These are phyloP conservation scores for Arothron firmamentum DNA, from an alignment of 2,113 vertebrate species.

Conservation along the genomic window DNA sequence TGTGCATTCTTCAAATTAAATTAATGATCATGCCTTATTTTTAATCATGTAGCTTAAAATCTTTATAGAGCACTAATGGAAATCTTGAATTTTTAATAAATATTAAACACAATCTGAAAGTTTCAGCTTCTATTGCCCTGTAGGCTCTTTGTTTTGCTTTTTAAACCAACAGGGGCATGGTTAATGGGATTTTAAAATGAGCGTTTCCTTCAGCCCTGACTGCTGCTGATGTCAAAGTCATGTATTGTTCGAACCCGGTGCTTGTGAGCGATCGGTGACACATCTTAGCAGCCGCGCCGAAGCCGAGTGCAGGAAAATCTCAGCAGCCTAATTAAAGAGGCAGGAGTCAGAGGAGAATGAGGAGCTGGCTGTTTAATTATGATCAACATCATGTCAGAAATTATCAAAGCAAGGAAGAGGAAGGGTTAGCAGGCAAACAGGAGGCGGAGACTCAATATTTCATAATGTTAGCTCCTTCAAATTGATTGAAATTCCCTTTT, in stretches of 20 bases:
- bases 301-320: background rate
- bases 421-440: conserved; percentile 46
- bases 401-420: conserved; percentile 47
- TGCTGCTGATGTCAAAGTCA: too few relatives aligned
- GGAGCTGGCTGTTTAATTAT: conserved; percentile 75
- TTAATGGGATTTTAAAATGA: conserved; percentile 4
- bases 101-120: background rate
- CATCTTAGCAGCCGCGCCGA: background rate
- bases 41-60: too few relatives aligned
- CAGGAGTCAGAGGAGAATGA: conserved; percentile 1
- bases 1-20: too few relatives aligned
- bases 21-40: too few relatives aligned
- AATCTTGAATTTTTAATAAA: conserved; percentile 5
- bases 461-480: conserved; percentile 56
- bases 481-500: conserved; percentile 59
- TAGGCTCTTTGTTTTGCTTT: background rate
- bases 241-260: background rate
- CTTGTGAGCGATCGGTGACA: background rate
- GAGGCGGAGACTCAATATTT: conserved; percentile 68
- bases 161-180: too few relatives aligned
- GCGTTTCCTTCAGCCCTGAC: background rate
- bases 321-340: conserved; percentile 10
- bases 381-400: conserved; percentile 68
- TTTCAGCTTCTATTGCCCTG: background rate
- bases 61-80: too few relatives aligned